A percentile compares a stretch with the other conserved stretches of the same genome.
Evolutionary conservation across 2,797 vertebrate genomes (phyloP).

Genomic region (Muscicapa striata): DNA sequence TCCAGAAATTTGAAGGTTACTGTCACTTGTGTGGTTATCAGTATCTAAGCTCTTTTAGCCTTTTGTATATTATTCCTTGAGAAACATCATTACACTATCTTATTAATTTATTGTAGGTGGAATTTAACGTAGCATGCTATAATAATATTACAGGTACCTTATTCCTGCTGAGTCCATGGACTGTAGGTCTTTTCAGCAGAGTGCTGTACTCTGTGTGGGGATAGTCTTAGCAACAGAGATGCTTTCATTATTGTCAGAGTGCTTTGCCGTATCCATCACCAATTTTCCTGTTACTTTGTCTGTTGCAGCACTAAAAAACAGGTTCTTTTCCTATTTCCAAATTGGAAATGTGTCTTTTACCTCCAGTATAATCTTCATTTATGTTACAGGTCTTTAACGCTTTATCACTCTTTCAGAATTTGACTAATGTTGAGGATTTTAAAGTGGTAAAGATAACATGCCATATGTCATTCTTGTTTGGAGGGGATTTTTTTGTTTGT

Average conservation of each 20-base stretch:
- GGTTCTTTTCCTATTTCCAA: neutral
- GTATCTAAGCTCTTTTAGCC: neutral
- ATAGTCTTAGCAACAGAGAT: neutral
- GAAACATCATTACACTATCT: neutral
- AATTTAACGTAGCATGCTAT: neutral
- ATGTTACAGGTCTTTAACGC: neutral
- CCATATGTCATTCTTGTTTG: neutral
- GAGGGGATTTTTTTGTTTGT: neutral
- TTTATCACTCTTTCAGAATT: neutral
- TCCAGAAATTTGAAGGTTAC: neutral
- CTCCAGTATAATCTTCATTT: neutral
- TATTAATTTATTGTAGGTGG: neutral
- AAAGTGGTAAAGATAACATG: neutral
- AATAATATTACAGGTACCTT: neutral
- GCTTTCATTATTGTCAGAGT: fast-evolving
- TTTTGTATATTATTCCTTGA: neutral
- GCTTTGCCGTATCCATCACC: neutral
- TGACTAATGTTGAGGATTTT: neutral
- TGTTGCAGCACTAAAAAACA: neutral
- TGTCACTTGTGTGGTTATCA: neutral
- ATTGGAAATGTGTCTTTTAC: neutral
- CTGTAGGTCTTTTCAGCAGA: neutral
- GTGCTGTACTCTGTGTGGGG: neutral
- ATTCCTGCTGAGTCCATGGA: neutral
- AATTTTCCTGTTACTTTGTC: neutral